Conservation (phyloP, 2,888 invertebrate genomes). For the Agonopterix alstromeriana region DNA sequence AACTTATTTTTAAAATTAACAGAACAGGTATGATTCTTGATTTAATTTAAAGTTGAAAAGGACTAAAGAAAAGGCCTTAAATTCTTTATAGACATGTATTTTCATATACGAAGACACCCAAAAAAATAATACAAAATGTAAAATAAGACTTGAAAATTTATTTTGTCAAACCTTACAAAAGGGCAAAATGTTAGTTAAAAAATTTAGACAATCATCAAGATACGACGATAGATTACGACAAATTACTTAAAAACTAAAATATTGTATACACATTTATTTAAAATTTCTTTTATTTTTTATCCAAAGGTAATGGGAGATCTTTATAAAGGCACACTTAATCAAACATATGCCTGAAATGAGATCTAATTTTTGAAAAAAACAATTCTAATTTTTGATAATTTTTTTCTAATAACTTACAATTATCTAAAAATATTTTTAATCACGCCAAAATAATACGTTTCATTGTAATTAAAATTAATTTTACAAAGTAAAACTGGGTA, state of each 20-base stretch:
- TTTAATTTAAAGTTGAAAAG: too few species aligned
- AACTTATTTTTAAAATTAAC: too few species aligned
- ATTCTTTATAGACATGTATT: conserved; percentile 48
- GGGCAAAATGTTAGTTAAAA: conserved; percentile 48
- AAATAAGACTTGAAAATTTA: conserved; percentile 48
- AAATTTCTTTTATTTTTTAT: conserved; percentile 32
- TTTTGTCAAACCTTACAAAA: conserved; percentile 42
- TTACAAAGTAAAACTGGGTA: conserved; percentile 40
- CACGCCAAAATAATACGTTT: conserved; percentile 63
- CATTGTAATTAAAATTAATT: conserved; percentile 19
- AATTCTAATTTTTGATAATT: conserved; percentile 34
- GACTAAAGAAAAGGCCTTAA: neutral
- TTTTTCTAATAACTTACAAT: conserved; percentile 41
- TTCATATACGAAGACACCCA: conserved; percentile 44
- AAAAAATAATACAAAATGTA: conserved; percentile 50
- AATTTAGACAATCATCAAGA: conserved; percentile 36
- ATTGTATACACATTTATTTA: conserved; percentile 36
- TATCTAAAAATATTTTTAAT: conserved; percentile 23
- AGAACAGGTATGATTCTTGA: too few species aligned
- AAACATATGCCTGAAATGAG: conserved; percentile 56
- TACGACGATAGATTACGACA: conserved; percentile 34
- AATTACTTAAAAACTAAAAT: conserved; percentile 36
- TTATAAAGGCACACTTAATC: conserved; percentile 41
- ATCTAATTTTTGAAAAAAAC: conserved; percentile 59
- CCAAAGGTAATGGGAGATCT: conserved; percentile 65